Conservation (phyloP, 2,888 invertebrate species). For the Sabatieria punctata region DNA sequence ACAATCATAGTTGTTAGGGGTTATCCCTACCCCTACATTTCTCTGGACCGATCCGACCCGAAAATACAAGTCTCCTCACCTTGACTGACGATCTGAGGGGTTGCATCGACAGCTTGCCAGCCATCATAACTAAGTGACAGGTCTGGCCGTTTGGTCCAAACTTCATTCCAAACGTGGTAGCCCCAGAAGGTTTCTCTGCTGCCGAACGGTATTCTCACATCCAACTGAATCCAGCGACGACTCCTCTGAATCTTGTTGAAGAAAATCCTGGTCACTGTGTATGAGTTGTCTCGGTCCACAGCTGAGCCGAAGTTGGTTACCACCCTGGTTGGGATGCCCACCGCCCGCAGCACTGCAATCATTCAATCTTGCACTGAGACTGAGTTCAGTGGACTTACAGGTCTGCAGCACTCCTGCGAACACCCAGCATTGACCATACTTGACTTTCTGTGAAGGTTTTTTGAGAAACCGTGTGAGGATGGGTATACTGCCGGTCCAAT, state of each 20-base stretch:
- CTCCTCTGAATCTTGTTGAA: background rate
- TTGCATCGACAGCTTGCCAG: constrained; percentile 64
- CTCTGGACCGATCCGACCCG: too few relatives aligned
- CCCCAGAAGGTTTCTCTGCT: too few relatives aligned
- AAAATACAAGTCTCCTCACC: too few relatives aligned
- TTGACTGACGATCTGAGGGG: constrained; percentile 47
- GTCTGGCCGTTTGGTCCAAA: constrained; percentile 59
- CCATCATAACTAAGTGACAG: constrained; percentile 52
- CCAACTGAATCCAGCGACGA: too few relatives aligned
- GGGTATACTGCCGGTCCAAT: background rate
- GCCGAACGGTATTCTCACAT: too few relatives aligned
- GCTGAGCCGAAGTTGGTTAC: constrained; percentile 62
- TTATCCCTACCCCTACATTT: too few relatives aligned
- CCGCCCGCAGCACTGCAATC: constrained; percentile 10
- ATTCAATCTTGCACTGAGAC: background rate
- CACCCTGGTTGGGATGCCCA: constrained; percentile 58
- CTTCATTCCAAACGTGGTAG: constrained; percentile 65
- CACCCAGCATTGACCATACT: background rate
- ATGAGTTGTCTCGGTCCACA: constrained; percentile 51
- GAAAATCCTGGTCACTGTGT: background rate
- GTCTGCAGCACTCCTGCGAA: too few relatives aligned
- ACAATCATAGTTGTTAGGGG: too few relatives aligned
- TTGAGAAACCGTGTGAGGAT: background rate
- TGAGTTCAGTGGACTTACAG: too few relatives aligned
- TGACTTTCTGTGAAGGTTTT: background rate